A percentile compares a stretch with the other conserved stretches of the same genome.
Conservation (phyloP, 2,797 vertebrate species). For the Dicrostonyx torquatus region DNA sequence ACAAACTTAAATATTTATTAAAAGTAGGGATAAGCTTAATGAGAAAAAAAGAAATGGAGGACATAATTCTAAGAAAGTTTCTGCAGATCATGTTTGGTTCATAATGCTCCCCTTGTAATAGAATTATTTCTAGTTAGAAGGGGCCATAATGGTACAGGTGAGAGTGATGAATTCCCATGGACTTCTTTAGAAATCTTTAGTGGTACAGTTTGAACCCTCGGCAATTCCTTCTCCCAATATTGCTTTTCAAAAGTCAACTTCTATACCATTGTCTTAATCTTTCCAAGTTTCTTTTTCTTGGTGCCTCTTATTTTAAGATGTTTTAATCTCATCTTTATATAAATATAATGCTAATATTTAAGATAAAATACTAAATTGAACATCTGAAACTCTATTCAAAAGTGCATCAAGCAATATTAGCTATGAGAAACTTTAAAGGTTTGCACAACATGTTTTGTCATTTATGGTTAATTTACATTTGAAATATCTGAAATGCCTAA, state of each 20-base stretch:
- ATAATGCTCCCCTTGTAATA: background rate
- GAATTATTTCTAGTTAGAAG: background rate
- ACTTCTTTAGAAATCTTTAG: background rate
- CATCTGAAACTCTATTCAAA: background rate
- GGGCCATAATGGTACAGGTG: background rate
- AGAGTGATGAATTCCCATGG: background rate
- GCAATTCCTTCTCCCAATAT: rapidly evolving
- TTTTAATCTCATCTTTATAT: background rate
- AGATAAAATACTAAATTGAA: background rate
- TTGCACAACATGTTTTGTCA: background rate
- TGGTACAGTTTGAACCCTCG: rapidly evolving
- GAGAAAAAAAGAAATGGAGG: background rate
- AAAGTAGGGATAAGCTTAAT: background rate
- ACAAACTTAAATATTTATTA: background rate
- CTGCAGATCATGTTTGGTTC: background rate
- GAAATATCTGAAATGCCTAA: background rate
- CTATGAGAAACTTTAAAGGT: background rate
- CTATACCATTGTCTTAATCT: background rate
- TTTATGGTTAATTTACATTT: background rate
- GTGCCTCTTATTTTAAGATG: background rate
- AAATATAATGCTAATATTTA: background rate
- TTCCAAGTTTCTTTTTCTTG: background rate
- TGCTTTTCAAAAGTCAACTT: background rate
- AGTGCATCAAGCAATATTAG: background rate
- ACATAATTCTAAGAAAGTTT: background rate